Evolutionary conservation across 1,140 invertebrate genomes (phyloP).

Genomic region (Drosophila virilis): DNA sequence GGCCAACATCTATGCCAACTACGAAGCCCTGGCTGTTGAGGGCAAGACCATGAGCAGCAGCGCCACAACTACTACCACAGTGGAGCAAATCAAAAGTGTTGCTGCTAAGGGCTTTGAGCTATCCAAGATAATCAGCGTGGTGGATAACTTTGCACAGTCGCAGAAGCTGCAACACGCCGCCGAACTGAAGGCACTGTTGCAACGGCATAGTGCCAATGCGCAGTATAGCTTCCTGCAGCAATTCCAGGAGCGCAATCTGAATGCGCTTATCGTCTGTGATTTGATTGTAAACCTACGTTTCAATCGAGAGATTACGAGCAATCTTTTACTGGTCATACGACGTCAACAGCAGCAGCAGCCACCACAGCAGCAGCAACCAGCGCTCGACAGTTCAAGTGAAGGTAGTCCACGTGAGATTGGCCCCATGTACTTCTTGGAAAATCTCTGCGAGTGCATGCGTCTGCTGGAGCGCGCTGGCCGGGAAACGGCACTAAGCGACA

Average conservation of each 20-base stretch:
- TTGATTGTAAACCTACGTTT: constrained; percentile 74
- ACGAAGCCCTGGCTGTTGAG: constrained; percentile 57
- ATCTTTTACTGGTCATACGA: constrained; percentile 68
- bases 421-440: constrained; percentile 64
- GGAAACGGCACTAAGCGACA: constrained; percentile 42
- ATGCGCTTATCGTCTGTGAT: constrained; percentile 71
- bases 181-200: constrained; percentile 57
- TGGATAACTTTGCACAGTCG: constrained; percentile 81
- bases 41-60: constrained; percentile 10
- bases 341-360: constrained; percentile 68
- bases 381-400: constrained; percentile 8
- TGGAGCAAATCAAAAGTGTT: constrained; percentile 76
- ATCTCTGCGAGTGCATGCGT: constrained; percentile 75
- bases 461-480: constrained; percentile 51
- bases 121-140: constrained; percentile 75
- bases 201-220: constrained; percentile 49
- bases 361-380: background rate
- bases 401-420: constrained; percentile 53
- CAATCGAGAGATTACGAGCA: constrained; percentile 76
- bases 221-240: constrained; percentile 70
- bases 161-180: constrained; percentile 66
- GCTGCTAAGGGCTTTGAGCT: constrained; percentile 71
- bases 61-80: constrained; percentile 63
- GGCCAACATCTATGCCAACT: constrained; percentile 65
- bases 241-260: constrained; percentile 71